These are phyloP conservation scores for Leucania comma DNA, from an alignment of 2,888 invertebrate genomes.

Conservation along the genomic window DNA sequence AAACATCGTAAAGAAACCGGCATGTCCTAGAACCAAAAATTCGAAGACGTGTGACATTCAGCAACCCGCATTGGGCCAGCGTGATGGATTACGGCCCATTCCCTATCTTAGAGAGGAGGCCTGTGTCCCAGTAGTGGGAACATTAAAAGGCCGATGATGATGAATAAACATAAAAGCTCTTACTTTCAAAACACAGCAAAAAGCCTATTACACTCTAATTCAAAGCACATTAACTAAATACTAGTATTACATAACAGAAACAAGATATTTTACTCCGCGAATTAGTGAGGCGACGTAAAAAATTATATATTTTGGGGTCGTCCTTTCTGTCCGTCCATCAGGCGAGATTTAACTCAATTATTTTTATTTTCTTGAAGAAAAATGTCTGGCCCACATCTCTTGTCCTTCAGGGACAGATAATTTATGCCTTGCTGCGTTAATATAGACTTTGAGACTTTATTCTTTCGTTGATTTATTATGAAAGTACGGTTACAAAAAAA, in stretches of 20 bases:
- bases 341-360: conserved; percentile 44
- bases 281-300: conserved; percentile 31
- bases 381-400: conserved; percentile 18
- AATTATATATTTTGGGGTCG: conserved; percentile 26
- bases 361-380: conserved; percentile 36
- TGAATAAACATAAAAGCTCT: neutral
- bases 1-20: too few species aligned
- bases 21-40: too few species aligned
- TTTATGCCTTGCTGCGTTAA: conserved; percentile 17
- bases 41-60: too few species aligned
- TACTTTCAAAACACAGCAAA: neutral
- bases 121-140: too few species aligned
- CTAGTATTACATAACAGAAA: conserved; percentile 4
- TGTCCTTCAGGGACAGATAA: conserved; percentile 14
- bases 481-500: neutral
- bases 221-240: neutral
- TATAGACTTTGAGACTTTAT: neutral
- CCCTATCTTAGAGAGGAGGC: too few species aligned
- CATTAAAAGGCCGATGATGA: too few species aligned
- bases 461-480: neutral
- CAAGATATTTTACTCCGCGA: conserved; percentile 29
- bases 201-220: neutral
- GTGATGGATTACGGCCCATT: too few species aligned
- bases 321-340: conserved; percentile 26
- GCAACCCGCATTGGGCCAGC: too few species aligned